Evolutionary conservation across 1,140 invertebrate species (phyloP), one percentile per base, ranked within the genome.

Genomic region (Drosophila sechellia): DNA sequence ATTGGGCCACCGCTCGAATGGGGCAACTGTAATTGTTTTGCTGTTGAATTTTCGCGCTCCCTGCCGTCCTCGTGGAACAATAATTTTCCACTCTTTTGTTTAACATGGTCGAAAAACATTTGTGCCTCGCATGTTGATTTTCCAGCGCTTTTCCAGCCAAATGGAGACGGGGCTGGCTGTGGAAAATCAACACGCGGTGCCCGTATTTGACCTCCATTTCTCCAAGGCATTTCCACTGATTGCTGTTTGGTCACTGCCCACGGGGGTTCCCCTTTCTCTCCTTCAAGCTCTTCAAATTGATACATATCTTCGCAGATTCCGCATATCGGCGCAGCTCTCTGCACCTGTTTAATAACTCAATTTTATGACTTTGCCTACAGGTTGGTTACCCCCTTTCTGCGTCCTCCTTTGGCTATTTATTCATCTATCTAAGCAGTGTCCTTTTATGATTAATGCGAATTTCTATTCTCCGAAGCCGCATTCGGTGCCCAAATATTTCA

Each of bases 341-440:
- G 66, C 80, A 84, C 80, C 81, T 84, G 80, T 85, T 84, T 85
- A 85, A 84, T 84, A 85, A 79, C 77, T 84, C 80, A 79, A 84
- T 85, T 84, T 85, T 85, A 83, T 83, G 75, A 75, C 35, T 43
- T 31, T 31, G 53, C 35, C 70, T 58, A 79, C 80, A 83, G 80
- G 56, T 84, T 76, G 81, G 25, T 35, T 13, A 17, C 10, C 52
- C 17, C 40, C 13, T 46, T 17, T n/a, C 20, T 22, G 31, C 15
- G 10, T 27, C 12, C 4, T 42, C 46, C 53, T 53, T 54, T 50
- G 74, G 69, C 60, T 74, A 56, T 66, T 74, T 83, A 83, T 83
- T 78, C 68, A 83, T 75, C 65, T 69, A 60, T 50, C 49, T 63
- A 39, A 58, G 79, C 75, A 49, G 42, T 71, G 81, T 77, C 79